These are phyloP conservation scores for Bactericera cockerelli DNA, from an alignment of 1,140 invertebrate genomes.

Conservation along the genomic window DNA sequence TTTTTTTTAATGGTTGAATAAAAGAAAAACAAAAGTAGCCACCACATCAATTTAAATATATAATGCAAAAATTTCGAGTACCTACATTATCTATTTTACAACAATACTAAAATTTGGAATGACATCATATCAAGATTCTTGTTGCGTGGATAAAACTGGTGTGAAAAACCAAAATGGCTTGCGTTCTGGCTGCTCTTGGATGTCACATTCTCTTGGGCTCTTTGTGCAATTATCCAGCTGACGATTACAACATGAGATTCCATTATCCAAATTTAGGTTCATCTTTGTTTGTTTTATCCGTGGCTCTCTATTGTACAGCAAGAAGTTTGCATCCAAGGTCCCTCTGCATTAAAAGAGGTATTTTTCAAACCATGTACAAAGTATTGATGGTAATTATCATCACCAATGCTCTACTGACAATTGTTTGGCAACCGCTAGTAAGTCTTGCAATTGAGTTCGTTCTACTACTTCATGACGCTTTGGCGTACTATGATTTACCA, in stretches of 20 bases:
- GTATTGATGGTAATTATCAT: background rate
- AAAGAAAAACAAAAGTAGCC: too few relatives aligned
- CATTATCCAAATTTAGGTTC: background rate
- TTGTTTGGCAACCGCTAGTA: background rate
- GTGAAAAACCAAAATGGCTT: background rate
- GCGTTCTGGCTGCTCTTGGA: background rate
- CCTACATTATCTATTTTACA: too few relatives aligned
- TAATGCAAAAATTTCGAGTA: too few relatives aligned
- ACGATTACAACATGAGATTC: background rate
- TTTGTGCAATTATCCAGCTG: background rate
- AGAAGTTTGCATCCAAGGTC: constrained; percentile 1
- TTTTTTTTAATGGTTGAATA: too few relatives aligned
- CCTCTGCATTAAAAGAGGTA: background rate
- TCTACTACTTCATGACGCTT: background rate
- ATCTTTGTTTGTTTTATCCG: background rate
- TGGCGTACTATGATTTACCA: background rate
- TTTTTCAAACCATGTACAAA: background rate
- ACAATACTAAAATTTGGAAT: too few relatives aligned
- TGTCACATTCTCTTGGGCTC: background rate
- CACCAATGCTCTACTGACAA: background rate
- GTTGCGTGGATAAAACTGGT: background rate
- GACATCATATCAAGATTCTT: background rate
- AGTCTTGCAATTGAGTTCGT: background rate
- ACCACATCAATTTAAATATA: too few relatives aligned
- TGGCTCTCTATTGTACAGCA: background rate